Base-by-base conservation (phyloP, 2,113 vertebrate species). In the Lates calcarifer region DNA sequence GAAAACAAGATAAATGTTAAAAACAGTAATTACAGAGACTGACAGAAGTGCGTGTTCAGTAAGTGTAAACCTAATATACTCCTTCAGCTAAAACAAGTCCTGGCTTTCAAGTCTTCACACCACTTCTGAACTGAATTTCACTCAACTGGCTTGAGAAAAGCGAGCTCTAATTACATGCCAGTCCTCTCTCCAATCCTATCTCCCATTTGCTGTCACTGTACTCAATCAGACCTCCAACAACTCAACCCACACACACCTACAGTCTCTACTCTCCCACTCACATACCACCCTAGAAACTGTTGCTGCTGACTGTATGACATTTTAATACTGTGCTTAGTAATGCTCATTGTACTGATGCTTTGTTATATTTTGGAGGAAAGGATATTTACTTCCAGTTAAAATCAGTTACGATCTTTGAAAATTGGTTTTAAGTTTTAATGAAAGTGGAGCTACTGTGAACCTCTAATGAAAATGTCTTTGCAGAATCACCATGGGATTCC, bases 121-220 rank as follows among this genome's bases (percentile, higher is more conserved):
- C 8, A 20, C 74, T 43, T 79, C 51, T 62, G 55, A 61, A 56
- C 68, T 35, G 51, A 65, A 65, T 61, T 65, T 53, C 77, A 74
- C 67, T 74, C 72, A 72, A 72, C 57, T 74, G 58, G 45, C 57
- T 71, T 28, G 26, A 67, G 55, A 72, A 76, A 71, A 78, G 15
- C 12, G 0, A 74, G 45, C 20, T 64, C 39, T 83, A 81, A 90
- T 90, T 81, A 78, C 43, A 86, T 1, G 51, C 41, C 75, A 80
- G 65, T 63, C 53, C 22, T 64, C 20, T 45, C 33, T 68, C 41
- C 75, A 80, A 62, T 63, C 53, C 22, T 64, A 15, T 45, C 33
- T 68, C 37, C 24, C 3, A 28, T 29, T 64, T 39, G 56, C 77
- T 79, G 57, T 82, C 85, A 66, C 29, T 66, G 41, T 26, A 57